These are phyloP conservation scores for Odocoileus hemionus DNA, from an alignment of 2,113 vertebrate genomes.

Conservation along the genomic window DNA sequence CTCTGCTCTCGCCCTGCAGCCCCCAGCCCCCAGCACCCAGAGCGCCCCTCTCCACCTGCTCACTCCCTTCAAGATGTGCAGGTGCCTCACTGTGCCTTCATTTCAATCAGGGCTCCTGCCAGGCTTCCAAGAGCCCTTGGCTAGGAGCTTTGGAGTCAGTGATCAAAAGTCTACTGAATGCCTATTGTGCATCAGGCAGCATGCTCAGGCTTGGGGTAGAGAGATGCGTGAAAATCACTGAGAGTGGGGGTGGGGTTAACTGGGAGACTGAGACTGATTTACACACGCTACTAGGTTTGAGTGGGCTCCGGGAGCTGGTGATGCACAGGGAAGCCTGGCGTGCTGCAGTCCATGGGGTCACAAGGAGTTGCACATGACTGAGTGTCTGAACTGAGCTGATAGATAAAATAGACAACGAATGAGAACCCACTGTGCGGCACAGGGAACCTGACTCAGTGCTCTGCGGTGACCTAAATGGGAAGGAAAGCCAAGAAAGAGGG, in stretches of 20 bases:
- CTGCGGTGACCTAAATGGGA: not conserved
- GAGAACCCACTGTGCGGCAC: not conserved
- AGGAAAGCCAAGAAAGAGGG: not conserved
- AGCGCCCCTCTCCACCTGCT: not conserved
- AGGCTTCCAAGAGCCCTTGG: not conserved
- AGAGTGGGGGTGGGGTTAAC: not conserved
- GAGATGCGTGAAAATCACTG: not conserved
- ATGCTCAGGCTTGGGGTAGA: not conserved
- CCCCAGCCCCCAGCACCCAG: not conserved
- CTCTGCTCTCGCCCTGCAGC: not conserved
- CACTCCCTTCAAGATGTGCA: not conserved
- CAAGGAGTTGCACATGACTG: not conserved
- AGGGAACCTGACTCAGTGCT: not conserved
- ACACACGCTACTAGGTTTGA: not conserved
- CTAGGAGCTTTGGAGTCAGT: not conserved
- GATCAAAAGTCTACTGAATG: not conserved
- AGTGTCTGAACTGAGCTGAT: not conserved
- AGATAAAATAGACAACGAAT: not conserved
- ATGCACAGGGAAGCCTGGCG: not conserved
- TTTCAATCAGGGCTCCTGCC: not conserved
- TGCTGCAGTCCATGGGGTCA: not conserved
- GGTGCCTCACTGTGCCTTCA: not conserved
- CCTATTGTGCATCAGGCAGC: not conserved
- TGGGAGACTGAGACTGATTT: not conserved
- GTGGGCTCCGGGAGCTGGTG: not conserved